phyloP scores from a whole-genome alignment of 2,797 vertebrate genomes.

The Poecilia picta region DNA sequence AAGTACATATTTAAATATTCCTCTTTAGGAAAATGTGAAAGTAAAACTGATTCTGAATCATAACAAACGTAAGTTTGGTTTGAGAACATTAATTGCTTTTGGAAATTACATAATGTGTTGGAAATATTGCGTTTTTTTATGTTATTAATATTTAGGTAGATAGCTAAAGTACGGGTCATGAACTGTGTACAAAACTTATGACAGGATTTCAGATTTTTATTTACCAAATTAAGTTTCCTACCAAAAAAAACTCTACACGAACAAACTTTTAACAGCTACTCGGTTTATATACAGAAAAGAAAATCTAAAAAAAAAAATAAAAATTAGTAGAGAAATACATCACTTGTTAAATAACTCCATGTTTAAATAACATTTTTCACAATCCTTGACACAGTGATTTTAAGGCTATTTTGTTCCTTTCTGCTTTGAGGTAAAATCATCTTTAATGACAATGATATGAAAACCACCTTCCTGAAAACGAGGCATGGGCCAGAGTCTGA shows the following conservation, averaged over 20 bases:
- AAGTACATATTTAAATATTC: background rate
- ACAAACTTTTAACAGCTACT: background rate
- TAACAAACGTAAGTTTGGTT: background rate
- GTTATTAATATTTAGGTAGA: background rate
- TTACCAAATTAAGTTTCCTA: background rate
- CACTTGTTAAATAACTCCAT: background rate
- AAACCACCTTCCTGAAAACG: constrained; percentile 8
- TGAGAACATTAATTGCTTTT: background rate
- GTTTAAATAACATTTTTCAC: background rate
- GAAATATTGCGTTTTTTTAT: background rate
- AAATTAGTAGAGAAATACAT: background rate
- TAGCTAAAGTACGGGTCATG: constrained; percentile 2
- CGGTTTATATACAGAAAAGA: background rate
- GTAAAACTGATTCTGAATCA: background rate
- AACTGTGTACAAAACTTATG: constrained; percentile 3
- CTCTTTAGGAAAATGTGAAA: background rate
- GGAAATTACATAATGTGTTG: background rate
- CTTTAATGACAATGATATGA: constrained; percentile 30
- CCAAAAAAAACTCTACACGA: background rate
- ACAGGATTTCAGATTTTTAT: background rate
- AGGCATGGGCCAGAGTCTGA: background rate
- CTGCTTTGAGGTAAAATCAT: constrained; percentile 36
- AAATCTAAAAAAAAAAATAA: background rate
- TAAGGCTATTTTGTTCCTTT: constrained; percentile 52
- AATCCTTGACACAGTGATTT: constrained; percentile 40